Evolutionary conservation across 2,113 vertebrate species (phyloP), one percentile per base, ranked within the genome.

Genomic region (Caloenas nicobarica): DNA sequence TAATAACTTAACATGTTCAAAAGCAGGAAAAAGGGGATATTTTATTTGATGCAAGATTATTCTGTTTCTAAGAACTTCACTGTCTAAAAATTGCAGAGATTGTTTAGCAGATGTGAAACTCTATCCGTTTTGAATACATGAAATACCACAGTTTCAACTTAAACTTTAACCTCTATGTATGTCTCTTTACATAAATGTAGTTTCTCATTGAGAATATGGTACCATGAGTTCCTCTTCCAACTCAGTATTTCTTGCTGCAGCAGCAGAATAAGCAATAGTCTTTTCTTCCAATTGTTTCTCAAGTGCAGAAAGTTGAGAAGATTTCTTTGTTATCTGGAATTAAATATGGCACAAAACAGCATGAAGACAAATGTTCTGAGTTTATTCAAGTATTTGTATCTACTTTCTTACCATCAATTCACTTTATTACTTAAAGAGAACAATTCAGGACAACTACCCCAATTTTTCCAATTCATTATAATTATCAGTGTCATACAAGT

Each of bases 221-320:
- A 99, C 99, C 98, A 95, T 91, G 22, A 99, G 96, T 69, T 99
- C 98, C 76, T 98, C 98, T 95, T 99, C 98, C 95, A 99, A 94
- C 89, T 99, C 98, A 11, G 97, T 95, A 95, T 98, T 99, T 96
- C 97, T 99, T 94, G 98, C 96, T 51, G 98, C 98, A 92, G 97
- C 97, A 92, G 97, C 93, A 16, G 98, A 98, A 95, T 98, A 99
- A 70, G 98, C 98, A 62, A 97, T 84, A 51, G 97, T 98, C 96
- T 99, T 99, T 97, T 99, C 99, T 98, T 99, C 98, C 48, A 99
- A n/a, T 70, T 99, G 98, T 95, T 99, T 99, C 82, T 99, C 98
- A 93, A 99, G 93, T 5, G 97, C 96, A 50, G 98, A 95, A 79
- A 98, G 95, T 64, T 98, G 98, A 42, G 98, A 98, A 85, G 97